Evolutionary conservation across 2,113 vertebrate genomes (phyloP).

Genomic region (Alethe castanea): DNA sequence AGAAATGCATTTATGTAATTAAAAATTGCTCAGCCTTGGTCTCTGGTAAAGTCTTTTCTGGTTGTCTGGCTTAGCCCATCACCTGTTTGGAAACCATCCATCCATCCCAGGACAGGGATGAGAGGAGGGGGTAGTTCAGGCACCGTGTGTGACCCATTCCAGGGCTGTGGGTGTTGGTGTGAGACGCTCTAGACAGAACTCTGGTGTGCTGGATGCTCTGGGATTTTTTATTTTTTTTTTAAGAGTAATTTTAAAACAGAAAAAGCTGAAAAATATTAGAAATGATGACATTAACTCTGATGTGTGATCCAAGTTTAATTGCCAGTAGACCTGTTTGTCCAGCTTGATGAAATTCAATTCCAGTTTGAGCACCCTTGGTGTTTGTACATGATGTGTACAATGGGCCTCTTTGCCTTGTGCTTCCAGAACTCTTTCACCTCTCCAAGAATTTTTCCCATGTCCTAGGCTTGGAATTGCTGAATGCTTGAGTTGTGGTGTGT

Average conservation of each 20-base stretch:
- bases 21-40: neutral
- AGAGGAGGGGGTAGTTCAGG: neutral
- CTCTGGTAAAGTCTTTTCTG: neutral
- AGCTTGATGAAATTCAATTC: neutral
- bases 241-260: neutral
- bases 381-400: rapidly evolving
- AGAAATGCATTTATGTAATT: neutral
- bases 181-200: neutral
- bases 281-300: neutral
- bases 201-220: neutral
- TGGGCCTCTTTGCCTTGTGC: neutral
- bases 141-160: rapidly evolving
- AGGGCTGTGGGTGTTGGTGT: neutral
- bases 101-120: neutral
- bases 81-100: neutral
- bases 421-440: neutral
- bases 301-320: neutral
- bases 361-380: neutral
- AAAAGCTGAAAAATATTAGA: neutral
- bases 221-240: neutral
- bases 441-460: neutral
- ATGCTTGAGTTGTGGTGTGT: neutral
- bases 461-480: neutral
- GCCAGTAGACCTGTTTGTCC: neutral
- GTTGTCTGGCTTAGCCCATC: neutral